Conservation (phyloP, 2,797 vertebrate species). For the Carcharodon carcharias region DNA sequence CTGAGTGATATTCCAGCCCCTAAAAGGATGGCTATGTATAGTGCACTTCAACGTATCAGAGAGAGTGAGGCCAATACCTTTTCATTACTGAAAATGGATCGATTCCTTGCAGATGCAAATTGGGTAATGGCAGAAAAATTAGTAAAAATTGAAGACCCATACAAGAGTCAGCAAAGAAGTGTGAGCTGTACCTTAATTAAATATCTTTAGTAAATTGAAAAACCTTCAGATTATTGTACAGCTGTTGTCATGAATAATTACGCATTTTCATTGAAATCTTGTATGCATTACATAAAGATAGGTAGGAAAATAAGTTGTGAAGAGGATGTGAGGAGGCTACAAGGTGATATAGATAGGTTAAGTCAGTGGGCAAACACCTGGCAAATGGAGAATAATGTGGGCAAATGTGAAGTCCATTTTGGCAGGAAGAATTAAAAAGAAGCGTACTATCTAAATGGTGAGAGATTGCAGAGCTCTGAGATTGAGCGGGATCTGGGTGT, state of each 20-base stretch:
- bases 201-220: neutral
- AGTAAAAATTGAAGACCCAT: conserved; percentile 47
- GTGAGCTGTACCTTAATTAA: conserved; percentile 14
- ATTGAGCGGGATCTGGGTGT: too few relatives aligned
- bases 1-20: conserved; percentile 46
- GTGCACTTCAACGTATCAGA: conserved; percentile 48
- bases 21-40: conserved; percentile 47
- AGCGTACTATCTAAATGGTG: too few relatives aligned
- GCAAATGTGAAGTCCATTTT: too few relatives aligned
- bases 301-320: too few relatives aligned
- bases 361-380: too few relatives aligned
- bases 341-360: too few relatives aligned
- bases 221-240: neutral
- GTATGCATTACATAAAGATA: neutral
- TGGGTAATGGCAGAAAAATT: conserved; percentile 49
- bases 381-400: too few relatives aligned
- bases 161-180: conserved; percentile 28
- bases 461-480: too few relatives aligned
- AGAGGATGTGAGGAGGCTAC: too few relatives aligned
- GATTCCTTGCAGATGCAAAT: conserved; percentile 49
- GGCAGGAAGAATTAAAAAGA: too few relatives aligned
- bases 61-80: conserved; percentile 45
- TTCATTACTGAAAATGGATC: conserved; percentile 49
- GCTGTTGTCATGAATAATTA: neutral
- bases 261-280: neutral